Evolutionary conservation across 2,888 invertebrate genomes (phyloP), one percentile per base, ranked within the genome.

Genomic region (Ichneumoninae sp.): DNA sequence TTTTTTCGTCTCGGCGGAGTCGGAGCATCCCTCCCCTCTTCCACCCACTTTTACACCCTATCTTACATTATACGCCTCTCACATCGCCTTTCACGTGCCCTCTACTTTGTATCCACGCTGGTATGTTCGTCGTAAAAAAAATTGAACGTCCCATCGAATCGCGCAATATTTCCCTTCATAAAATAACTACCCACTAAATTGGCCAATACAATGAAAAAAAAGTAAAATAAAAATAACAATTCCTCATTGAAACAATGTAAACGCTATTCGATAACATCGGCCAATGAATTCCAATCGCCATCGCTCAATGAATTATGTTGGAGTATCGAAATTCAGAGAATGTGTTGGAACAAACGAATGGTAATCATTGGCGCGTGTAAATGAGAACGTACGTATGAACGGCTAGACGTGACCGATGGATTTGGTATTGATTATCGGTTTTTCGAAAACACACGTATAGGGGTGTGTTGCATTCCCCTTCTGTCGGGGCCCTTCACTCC

Each of bases 351-450:
- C 8, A 54, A 54, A 54, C 54, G 54, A 19, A 54, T 54, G 22
- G 54, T 10, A 1, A 54, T 54, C 22, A 54, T 19, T 54, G 54
- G 54, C n/a, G 66, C 30, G 66, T 76, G 66, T 52, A 50, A 71
- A 72, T 60, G 60, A 78, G 44, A 60, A 36, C n/a, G 26, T 44
- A 66, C 26, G 52, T 26, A 44, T n/a, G 52, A 54, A 69, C 57
- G 72, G 52, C 52, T 66, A 68, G 10, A 57, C 30, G 75, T 62
- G 69, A 47, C 36, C 54, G 80, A 82, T 86, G 81, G 77, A 86
- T 85, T 85, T 83, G 81, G 74, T 87, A 87, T 87, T 86, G 86
- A 87, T 87, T 84, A 83, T 86, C 71, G 86, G 84, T 80, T 87
- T 87, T 83, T 79, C 70, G 74, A 86, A 87, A 87, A 83, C 70